Evolutionary conservation across 2,888 invertebrate species (phyloP).

Genomic region (Aspidiotus destructor): DNA sequence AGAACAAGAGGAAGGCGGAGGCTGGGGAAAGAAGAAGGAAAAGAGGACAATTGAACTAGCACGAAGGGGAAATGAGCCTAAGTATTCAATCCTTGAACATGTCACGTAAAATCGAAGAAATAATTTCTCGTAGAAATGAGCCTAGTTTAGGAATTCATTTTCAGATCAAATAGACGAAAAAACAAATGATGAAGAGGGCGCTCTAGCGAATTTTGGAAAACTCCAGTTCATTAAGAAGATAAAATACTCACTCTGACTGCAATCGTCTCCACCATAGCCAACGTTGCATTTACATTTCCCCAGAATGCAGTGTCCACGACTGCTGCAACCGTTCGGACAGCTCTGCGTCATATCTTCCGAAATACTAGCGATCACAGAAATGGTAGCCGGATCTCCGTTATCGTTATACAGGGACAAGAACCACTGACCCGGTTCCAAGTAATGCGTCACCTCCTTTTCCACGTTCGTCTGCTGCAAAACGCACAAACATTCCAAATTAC

Average conservation of each 20-base stretch:
- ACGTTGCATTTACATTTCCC: conserved; percentile 94
- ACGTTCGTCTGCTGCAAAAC: conserved; percentile 58
- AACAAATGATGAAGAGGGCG: too few relatives aligned
- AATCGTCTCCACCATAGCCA: conserved; percentile 92
- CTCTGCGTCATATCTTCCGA: conserved; percentile 89
- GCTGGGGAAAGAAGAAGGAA: too few relatives aligned
- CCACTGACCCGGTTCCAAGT: conserved; percentile 95
- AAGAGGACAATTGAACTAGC: too few relatives aligned
- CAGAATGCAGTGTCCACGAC: conserved; percentile 90
- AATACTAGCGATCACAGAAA: conserved; percentile 70
- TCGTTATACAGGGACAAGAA: conserved; percentile 93
- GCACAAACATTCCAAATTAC: not conserved
- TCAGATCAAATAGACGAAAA: too few relatives aligned
- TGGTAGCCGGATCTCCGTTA: conserved; percentile 79
- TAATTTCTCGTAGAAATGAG: too few relatives aligned
- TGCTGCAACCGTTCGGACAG: conserved; percentile 92
- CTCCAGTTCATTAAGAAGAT: too few relatives aligned
- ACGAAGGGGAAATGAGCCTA: too few relatives aligned
- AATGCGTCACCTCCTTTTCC: conserved; percentile 85
- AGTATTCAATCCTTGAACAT: too few relatives aligned
- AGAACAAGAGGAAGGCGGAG: too few relatives aligned
- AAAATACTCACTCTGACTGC: conserved; percentile 76
- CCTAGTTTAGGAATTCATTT: too few relatives aligned
- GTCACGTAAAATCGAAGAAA: too few relatives aligned
- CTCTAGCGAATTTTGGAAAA: too few relatives aligned